A percentile compares a stretch with the other conserved stretches of the same genome.
Conservation (phyloP, 2,113 vertebrate genomes). For the Antechinus stuartii region DNA sequence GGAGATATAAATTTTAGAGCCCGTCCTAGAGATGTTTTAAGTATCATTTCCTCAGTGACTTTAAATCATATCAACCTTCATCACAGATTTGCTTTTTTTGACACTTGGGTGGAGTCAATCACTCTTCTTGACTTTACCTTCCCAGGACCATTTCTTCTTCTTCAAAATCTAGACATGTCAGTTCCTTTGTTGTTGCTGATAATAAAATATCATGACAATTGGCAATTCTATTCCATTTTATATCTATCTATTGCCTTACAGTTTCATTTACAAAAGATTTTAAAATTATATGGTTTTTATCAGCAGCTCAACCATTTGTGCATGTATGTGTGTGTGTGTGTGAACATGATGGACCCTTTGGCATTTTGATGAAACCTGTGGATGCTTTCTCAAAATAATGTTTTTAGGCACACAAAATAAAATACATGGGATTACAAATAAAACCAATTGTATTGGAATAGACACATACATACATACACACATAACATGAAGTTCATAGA, state of each 20-base stretch:
- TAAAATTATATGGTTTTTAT: background rate
- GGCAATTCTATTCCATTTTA: background rate
- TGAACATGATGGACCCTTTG: background rate
- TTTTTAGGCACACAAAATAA: background rate
- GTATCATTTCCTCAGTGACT: background rate
- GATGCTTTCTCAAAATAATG: background rate
- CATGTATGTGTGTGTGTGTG: background rate
- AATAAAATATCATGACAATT: background rate
- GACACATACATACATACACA: background rate
- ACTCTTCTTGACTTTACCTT: background rate
- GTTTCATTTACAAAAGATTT: background rate
- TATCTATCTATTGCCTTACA: background rate
- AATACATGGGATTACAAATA: background rate
- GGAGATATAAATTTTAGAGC: background rate
- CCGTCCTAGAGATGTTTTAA: too few relatives aligned
- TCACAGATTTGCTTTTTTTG: background rate
- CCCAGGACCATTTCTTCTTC: background rate
- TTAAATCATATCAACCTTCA: background rate
- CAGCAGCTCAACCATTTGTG: background rate
- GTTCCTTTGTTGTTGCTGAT: background rate
- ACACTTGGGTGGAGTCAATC: background rate
- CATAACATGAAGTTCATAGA: background rate
- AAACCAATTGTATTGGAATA: background rate
- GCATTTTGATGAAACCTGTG: background rate
- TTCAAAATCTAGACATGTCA: background rate